Evolutionary conservation across 2,113 vertebrate species (phyloP).

Genomic region (Campylorhamphus procurvoides): DNA sequence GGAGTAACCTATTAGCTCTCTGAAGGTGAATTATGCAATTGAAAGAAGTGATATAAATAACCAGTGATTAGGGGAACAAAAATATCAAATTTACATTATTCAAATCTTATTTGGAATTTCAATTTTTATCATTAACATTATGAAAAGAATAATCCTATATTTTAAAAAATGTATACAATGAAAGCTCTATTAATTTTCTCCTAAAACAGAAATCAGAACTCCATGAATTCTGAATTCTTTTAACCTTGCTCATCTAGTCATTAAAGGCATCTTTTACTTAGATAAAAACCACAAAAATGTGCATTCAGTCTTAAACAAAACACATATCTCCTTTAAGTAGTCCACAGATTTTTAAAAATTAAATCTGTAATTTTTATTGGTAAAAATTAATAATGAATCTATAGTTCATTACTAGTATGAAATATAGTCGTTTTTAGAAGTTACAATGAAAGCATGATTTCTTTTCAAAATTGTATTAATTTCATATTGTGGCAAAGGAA

Average conservation of each 20-base stretch:
- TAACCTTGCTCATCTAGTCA: neutral
- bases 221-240: neutral
- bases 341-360: neutral
- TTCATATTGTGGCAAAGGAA: neutral
- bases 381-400: neutral
- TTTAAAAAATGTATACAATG: neutral
- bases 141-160: neutral
- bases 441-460: neutral
- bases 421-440: neutral
- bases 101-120: neutral
- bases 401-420: neutral
- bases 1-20: neutral
- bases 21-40: constrained; percentile 2
- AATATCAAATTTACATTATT: neutral
- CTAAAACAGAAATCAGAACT: neutral
- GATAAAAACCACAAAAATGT: neutral
- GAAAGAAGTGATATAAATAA: neutral
- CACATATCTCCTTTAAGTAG: neutral
- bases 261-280: neutral
- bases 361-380: neutral
- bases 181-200: neutral
- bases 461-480: neutral
- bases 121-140: neutral
- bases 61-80: neutral
- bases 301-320: neutral